These are phyloP conservation scores for Enteromius mattozi DNA, from an alignment of 2,797 vertebrate species.

Conservation along the genomic window DNA sequence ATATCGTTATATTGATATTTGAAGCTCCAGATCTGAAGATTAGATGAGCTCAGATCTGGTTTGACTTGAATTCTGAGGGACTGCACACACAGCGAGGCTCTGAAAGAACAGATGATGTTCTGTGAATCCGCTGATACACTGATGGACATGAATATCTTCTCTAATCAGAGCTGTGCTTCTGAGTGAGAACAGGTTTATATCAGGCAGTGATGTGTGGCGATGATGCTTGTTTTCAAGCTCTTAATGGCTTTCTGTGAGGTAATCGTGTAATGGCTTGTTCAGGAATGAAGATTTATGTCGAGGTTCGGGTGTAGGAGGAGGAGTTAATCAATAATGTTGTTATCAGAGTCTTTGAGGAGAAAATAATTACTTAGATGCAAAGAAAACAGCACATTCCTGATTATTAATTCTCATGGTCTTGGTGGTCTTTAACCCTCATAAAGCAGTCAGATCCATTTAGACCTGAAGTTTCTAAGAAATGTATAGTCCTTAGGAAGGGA, in stretches of 20 bases:
- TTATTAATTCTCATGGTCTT: background rate
- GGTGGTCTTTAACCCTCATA: background rate
- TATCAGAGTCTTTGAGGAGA: constrained; percentile 2
- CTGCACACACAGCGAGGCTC: background rate
- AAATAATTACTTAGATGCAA: background rate
- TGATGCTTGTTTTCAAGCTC: background rate
- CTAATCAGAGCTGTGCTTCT: background rate
- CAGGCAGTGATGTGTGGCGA: background rate
- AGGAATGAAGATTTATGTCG: background rate
- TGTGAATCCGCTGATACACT: background rate
- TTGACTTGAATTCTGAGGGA: constrained; percentile 10
- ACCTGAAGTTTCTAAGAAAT: background rate
- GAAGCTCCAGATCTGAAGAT: background rate
- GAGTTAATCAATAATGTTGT: constrained; percentile 2
- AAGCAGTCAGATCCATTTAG: background rate
- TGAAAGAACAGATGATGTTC: background rate
- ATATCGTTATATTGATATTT: background rate
- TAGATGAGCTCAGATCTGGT: background rate
- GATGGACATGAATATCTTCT: background rate
- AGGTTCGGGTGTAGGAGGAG: background rate
- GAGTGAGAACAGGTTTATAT: too few relatives aligned
- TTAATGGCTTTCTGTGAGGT: background rate
- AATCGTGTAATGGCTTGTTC: constrained; percentile 10
- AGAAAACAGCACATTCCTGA: background rate
- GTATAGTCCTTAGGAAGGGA: background rate